Evolutionary conservation across 1,140 invertebrate species (phyloP).

Genomic region (Leucophenga varia): DNA sequence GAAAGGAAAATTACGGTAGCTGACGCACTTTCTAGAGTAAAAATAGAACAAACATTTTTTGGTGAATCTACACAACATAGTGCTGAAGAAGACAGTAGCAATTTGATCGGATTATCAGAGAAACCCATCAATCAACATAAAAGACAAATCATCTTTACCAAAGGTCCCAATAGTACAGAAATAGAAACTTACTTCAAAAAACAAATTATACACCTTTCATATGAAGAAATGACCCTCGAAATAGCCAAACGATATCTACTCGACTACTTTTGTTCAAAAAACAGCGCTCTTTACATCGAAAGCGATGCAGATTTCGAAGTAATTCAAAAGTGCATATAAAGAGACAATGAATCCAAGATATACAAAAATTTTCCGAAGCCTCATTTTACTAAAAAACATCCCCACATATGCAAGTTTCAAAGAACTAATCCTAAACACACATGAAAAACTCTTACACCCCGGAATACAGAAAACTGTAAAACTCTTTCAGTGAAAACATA

Average conservation of each 20-base stretch:
- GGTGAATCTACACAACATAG: slow-evolving; percentile 7
- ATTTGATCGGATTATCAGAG: slow-evolving; percentile 8
- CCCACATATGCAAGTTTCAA: slow-evolving; percentile 10
- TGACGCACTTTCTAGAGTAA: background rate
- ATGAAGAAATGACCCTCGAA: slow-evolving; percentile 3
- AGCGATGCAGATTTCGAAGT: slow-evolving; percentile 8
- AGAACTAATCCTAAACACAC: slow-evolving; percentile 6
- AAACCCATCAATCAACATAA: slow-evolving; percentile 4
- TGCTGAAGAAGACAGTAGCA: slow-evolving; percentile 4
- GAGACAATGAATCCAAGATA: slow-evolving; percentile 3
- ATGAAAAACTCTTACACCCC: slow-evolving; percentile 8
- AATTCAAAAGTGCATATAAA: slow-evolving; percentile 2
- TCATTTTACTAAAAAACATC: slow-evolving; percentile 9
- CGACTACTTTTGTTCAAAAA: slow-evolving; percentile 4
- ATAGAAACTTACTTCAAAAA: slow-evolving; percentile 8
- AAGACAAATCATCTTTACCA: too few species aligned
- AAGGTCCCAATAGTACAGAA: slow-evolving; percentile 1
- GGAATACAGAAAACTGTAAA: slow-evolving; percentile 11
- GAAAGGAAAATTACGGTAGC: slow-evolving; percentile 26
- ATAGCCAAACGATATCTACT: slow-evolving; percentile 5
- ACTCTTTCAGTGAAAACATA: slow-evolving; percentile 5
- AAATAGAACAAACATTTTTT: background rate
- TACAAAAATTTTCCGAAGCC: slow-evolving; percentile 8
- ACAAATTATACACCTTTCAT: slow-evolving; percentile 11
- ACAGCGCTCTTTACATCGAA: slow-evolving; percentile 6